phyloP scores from a whole-genome alignment of 2,888 invertebrate species.

The Papilio elwesi region DNA sequence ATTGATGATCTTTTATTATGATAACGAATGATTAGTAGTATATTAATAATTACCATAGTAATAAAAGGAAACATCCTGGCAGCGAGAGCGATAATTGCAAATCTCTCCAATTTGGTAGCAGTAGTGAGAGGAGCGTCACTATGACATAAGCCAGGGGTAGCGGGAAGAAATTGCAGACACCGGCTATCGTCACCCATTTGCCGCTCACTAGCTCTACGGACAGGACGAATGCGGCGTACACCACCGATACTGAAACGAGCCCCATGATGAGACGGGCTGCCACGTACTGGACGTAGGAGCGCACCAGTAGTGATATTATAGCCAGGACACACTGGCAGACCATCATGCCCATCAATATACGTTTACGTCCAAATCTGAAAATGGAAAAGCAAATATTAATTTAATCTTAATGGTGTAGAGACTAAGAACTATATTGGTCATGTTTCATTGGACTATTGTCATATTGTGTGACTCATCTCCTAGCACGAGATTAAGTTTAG shows the following conservation, averaged over 20 bases:
- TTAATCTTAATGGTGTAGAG: no score
- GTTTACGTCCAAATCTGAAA: slow-evolving; percentile 89
- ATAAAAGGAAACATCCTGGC: slow-evolving; percentile 87
- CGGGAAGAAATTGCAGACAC: slow-evolving; percentile 92
- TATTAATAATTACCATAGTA: slow-evolving; percentile 84
- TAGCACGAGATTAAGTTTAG: no score
- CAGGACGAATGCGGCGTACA: slow-evolving; percentile 91
- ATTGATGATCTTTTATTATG: no score
- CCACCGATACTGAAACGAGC: slow-evolving; percentile 91
- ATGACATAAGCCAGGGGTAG: slow-evolving; percentile 90
- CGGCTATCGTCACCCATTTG: slow-evolving; percentile 91
- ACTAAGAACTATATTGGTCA: no score
- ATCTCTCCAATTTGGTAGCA: slow-evolving; percentile 88
- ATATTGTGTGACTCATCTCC: no score
- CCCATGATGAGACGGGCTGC: slow-evolving; percentile 88
- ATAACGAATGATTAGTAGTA: no score
- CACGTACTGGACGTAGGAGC: slow-evolving; percentile 88
- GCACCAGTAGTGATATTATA: slow-evolving; percentile 87
- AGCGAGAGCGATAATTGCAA: slow-evolving; percentile 89
- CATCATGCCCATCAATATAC: slow-evolving; percentile 88
- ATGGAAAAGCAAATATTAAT: neutral
- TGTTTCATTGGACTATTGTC: no score
- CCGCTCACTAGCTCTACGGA: slow-evolving; percentile 91
- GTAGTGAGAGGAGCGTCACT: slow-evolving; percentile 88
- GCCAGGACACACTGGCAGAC: slow-evolving; percentile 87